These are phyloP conservation scores for Bombus balteatus DNA, from an alignment of 1,140 invertebrate genomes.

Conservation along the genomic window DNA sequence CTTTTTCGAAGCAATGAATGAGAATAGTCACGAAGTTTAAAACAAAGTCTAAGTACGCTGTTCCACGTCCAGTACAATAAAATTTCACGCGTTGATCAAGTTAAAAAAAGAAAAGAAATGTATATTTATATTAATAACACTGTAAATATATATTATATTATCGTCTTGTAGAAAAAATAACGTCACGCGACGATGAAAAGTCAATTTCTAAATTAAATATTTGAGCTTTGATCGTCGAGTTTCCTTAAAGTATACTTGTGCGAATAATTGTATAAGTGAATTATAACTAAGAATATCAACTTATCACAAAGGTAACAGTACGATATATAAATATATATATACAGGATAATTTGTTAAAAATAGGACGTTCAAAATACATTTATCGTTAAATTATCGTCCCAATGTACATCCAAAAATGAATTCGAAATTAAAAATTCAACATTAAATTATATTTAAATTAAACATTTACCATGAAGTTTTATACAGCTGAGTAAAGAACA, in stretches of 20 bases:
- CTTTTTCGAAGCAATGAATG: neutral
- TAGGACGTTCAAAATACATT: neutral
- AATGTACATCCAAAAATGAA: neutral
- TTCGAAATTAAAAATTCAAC: neutral
- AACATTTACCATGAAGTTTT: neutral
- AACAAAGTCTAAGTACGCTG: constrained; percentile 26
- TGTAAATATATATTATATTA: neutral
- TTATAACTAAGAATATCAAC: constrained; percentile 31
- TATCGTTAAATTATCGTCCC: neutral
- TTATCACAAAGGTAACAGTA: constrained; percentile 29
- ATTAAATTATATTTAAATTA: neutral
- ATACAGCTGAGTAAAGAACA: neutral
- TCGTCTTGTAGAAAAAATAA: neutral
- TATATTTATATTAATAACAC: constrained; percentile 28
- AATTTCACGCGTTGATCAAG: constrained; percentile 8
- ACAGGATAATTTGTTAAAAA: neutral
- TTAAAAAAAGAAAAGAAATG: neutral
- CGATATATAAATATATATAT: constrained; percentile 1
- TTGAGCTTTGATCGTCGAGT: neutral
- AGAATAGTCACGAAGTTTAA: neutral
- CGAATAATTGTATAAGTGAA: constrained; percentile 13
- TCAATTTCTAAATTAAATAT: constrained; percentile 16
- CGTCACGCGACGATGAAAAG: neutral
- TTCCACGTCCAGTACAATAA: neutral
- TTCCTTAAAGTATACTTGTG: neutral